Percentiles rank a stretch among this genome's conserved stretches.
Evolutionary conservation across 2,113 vertebrate genomes (phyloP).

Genomic region (Jacana jacana): DNA sequence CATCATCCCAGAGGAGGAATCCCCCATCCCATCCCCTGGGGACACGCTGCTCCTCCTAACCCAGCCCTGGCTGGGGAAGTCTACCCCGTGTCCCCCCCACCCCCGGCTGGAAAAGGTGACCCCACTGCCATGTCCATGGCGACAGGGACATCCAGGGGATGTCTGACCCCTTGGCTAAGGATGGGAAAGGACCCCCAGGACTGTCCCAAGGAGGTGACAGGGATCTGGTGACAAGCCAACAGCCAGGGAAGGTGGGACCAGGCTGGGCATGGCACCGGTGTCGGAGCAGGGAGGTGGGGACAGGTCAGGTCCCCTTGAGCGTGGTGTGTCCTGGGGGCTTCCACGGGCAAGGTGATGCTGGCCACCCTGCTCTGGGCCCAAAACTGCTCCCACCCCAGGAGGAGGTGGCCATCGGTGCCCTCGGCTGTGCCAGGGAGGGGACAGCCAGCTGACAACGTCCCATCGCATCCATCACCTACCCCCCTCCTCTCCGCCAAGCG

Average conservation of each 20-base stretch:
- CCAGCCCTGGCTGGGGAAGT: background rate
- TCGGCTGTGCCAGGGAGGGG: background rate
- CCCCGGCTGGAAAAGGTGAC: accelerated
- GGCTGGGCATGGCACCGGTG: accelerated
- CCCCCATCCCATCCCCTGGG: too few relatives aligned
- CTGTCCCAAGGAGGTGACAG: background rate
- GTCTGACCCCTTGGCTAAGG: accelerated
- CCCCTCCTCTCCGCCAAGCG: background rate
- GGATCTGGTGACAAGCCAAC: background rate
- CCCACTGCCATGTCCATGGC: accelerated
- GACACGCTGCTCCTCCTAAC: background rate
- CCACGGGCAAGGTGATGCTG: too few relatives aligned
- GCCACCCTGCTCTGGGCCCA: accelerated
- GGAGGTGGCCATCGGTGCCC: background rate
- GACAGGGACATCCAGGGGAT: background rate
- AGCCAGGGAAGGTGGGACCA: background rate
- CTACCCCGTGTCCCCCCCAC: accelerated
- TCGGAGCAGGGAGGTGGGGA: background rate
- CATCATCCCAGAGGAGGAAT: background rate
- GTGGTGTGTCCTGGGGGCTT: background rate
- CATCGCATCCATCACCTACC: accelerated
- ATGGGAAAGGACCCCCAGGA: background rate
- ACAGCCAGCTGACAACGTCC: background rate
- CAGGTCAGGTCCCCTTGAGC: too few relatives aligned
- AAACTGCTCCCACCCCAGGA: background rate